Evolutionary conservation across 2,797 vertebrate species (phyloP).

Genomic region (Microhierax caerulescens): DNA sequence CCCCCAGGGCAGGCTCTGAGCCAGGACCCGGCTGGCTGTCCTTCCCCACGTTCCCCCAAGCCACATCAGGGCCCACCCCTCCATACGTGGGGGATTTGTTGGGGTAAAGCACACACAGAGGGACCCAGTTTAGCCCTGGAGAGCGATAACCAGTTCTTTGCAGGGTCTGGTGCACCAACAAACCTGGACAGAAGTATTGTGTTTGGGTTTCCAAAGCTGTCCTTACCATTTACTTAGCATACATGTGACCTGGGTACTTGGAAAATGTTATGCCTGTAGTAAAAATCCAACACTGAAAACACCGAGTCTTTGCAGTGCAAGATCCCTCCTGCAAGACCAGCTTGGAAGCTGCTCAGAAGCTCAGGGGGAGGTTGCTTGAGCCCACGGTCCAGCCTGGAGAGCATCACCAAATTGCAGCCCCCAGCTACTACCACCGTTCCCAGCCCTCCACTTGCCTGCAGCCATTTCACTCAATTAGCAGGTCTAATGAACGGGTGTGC

Average conservation of each 20-base stretch:
- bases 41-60: background rate
- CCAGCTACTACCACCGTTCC: background rate
- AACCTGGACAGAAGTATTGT: fast-evolving
- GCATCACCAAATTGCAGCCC: background rate
- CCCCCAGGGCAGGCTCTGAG: background rate
- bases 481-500: background rate
- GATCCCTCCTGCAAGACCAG: background rate
- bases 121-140: fast-evolving
- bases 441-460: background rate
- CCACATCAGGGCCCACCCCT: fast-evolving
- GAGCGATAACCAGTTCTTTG: background rate
- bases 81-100: fast-evolving
- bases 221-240: background rate
- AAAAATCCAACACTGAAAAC: background rate
- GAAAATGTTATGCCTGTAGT: background rate
- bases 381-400: background rate
- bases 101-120: fast-evolving
- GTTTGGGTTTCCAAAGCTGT: background rate
- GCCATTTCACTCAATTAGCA: background rate
- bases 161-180: background rate
- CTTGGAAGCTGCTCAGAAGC: background rate
- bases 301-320: background rate
- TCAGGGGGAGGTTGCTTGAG: background rate
- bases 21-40: background rate
- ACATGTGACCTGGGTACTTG: background rate